phyloP scores from a whole-genome alignment of 2,797 vertebrate genomes.

The Rhinichthys osculus region DNA sequence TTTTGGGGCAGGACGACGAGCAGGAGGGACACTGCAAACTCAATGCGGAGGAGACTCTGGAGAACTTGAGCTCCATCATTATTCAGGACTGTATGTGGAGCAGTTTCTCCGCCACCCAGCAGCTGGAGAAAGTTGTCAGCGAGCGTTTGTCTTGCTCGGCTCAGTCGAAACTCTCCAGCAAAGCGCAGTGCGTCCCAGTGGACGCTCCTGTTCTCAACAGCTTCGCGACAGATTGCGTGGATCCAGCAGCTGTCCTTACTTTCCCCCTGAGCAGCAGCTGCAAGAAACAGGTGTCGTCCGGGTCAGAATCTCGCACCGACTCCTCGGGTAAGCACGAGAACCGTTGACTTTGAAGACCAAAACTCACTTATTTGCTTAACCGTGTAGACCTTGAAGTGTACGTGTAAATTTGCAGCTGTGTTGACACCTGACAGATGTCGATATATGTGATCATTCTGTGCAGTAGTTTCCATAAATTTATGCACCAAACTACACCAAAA shows the following conservation, averaged over 20 bases:
- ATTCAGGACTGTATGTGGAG: slow-evolving; percentile 99
- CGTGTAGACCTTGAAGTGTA: background rate
- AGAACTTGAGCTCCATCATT: slow-evolving; percentile 91
- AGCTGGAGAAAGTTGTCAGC: slow-evolving; percentile 87
- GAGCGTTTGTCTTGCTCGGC: slow-evolving; percentile 77
- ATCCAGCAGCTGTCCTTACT: slow-evolving; percentile 89
- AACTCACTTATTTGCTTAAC: background rate
- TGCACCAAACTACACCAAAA: background rate
- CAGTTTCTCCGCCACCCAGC: slow-evolving; percentile 89
- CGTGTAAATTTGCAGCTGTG: background rate
- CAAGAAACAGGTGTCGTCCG: slow-evolving; percentile 89
- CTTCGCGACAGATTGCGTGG: slow-evolving; percentile 82
- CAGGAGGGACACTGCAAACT: slow-evolving; percentile 81
- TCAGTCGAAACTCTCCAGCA: slow-evolving; percentile 67
- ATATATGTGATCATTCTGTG: background rate
- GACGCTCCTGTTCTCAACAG: slow-evolving; percentile 67
- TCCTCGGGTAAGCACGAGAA: slow-evolving; percentile 91
- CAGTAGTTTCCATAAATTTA: background rate
- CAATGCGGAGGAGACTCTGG: slow-evolving; percentile 78
- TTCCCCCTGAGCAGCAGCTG: slow-evolving; percentile 80
- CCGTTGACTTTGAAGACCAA: slow-evolving; percentile 46
- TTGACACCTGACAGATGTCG: background rate
- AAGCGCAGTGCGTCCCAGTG: slow-evolving; percentile 62
- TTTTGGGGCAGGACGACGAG: slow-evolving; percentile 83
- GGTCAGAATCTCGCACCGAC: slow-evolving; percentile 95